These are phyloP conservation scores for Anthoscopus minutus DNA, from an alignment of 2,113 vertebrate genomes.

Conservation along the genomic window DNA sequence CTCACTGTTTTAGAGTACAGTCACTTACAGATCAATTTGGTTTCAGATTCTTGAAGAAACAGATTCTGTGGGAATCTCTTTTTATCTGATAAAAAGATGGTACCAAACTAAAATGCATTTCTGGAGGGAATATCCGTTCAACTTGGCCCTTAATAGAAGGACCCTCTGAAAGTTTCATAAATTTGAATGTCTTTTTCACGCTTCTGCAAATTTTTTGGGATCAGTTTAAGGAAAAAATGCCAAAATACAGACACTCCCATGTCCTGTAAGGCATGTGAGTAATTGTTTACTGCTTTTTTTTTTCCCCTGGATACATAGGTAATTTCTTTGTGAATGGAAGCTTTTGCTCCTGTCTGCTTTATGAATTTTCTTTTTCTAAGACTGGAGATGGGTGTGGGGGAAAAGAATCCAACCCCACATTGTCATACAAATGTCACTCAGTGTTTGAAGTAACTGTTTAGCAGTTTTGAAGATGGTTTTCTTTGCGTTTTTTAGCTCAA, in stretches of 20 bases:
- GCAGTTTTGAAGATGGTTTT: not conserved
- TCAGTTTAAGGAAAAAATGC: not conserved
- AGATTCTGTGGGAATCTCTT: conserved; percentile 33
- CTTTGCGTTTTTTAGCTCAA: not conserved
- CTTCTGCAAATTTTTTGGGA: not conserved
- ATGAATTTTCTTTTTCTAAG: not conserved
- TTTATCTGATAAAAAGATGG: conserved; percentile 52
- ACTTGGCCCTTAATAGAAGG: not conserved
- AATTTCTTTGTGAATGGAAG: not conserved
- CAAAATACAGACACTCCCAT: not conserved
- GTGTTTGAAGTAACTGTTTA: not conserved
- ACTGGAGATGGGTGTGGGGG: not conserved
- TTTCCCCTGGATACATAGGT: not conserved
- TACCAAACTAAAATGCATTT: not conserved
- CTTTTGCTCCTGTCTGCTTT: not conserved
- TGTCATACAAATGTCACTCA: not conserved
- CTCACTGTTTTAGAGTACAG: conserved; percentile 61
- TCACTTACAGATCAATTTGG: conserved; percentile 65
- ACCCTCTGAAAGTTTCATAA: not conserved
- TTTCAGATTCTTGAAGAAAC: conserved; percentile 65
- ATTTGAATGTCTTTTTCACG: not conserved
- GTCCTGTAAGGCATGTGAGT: not conserved
- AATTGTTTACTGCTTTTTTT: not conserved
- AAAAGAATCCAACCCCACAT: not conserved
- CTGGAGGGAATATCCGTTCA: conserved; percentile 1